Evolutionary conservation across 2,113 vertebrate genomes (phyloP).

Genomic region (Gadus macrocephalus): DNA sequence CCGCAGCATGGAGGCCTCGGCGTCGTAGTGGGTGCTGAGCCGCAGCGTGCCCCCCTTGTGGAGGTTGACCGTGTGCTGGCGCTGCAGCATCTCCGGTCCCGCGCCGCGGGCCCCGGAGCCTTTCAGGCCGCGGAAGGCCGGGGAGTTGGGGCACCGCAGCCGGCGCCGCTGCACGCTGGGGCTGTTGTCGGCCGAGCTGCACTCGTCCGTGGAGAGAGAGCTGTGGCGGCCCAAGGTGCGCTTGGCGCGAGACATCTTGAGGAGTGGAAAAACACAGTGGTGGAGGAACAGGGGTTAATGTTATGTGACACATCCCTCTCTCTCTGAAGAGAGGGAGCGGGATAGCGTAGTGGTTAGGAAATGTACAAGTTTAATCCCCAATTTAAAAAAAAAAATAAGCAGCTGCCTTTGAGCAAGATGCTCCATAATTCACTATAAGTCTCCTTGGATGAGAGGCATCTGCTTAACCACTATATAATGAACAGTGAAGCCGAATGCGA

Average conservation of each 20-base stretch:
- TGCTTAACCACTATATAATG: neutral
- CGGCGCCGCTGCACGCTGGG: conserved; percentile 82
- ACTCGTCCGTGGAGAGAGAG: conserved; percentile 89
- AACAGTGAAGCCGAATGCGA: neutral
- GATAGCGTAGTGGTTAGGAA: too few species aligned
- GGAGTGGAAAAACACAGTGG: neutral
- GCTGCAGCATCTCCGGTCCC: conserved; percentile 55
- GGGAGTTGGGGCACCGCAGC: conserved; percentile 70
- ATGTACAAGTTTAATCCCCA: too few species aligned
- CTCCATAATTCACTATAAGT: too few species aligned
- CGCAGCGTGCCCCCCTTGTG: conserved; percentile 82
- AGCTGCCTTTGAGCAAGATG: too few species aligned
- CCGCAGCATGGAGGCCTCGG: conserved; percentile 77
- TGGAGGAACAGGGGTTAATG: neutral
- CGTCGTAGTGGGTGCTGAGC: conserved; percentile 84
- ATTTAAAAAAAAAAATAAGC: too few species aligned
- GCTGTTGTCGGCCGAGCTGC: conserved; percentile 88
- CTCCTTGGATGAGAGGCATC: neutral
- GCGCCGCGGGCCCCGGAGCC: conserved; percentile 16
- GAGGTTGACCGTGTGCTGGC: conserved; percentile 77
- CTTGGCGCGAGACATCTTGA: conserved; percentile 84
- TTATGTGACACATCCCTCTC: too few species aligned
- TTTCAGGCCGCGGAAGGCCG: conserved; percentile 57
- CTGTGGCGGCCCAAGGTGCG: conserved; percentile 87
- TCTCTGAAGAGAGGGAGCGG: too few species aligned